Percentiles rank a stretch among this genome's conserved stretches.
phyloP scores from a whole-genome alignment of 2,888 invertebrate species.

The Ramazzottius varieornatus region DNA sequence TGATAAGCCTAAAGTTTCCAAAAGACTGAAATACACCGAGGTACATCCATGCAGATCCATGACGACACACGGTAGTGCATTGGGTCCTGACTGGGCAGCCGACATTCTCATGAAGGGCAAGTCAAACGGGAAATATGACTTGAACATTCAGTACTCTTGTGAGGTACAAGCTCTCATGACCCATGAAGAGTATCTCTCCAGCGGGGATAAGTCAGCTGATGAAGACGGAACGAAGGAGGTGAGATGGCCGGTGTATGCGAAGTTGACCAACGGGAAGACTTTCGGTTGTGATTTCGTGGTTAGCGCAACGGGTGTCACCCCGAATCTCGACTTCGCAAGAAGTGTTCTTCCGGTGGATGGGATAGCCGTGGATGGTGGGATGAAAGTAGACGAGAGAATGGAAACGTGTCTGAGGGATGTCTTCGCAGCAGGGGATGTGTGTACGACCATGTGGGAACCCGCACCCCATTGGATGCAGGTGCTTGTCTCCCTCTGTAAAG shows the following conservation, averaged over 20 bases:
- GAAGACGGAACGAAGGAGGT: constrained; percentile 5
- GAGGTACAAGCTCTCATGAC: constrained; percentile 19
- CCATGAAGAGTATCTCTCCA: constrained; percentile 11
- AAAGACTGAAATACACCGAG: constrained; percentile 38
- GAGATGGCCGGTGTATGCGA: constrained; percentile 40
- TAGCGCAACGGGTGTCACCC: constrained; percentile 72
- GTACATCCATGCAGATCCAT: neutral
- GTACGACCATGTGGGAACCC: constrained; percentile 44
- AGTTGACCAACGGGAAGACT: constrained; percentile 41
- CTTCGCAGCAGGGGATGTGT: constrained; percentile 86
- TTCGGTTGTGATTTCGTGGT: constrained; percentile 65
- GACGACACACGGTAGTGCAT: constrained; percentile 42
- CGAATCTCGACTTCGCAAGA: constrained; percentile 15
- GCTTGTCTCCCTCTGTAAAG: neutral
- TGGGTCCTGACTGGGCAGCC: constrained; percentile 87
- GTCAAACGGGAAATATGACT: constrained; percentile 7
- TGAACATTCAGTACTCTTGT: constrained; percentile 23
- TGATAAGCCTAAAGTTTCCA: constrained; percentile 13
- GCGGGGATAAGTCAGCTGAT: neutral
- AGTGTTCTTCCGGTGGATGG: constrained; percentile 9
- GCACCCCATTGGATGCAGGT: constrained; percentile 51
- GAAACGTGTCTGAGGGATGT: constrained; percentile 46
- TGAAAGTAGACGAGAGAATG: constrained; percentile 58
- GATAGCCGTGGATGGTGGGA: constrained; percentile 41
- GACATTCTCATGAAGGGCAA: constrained; percentile 34